phyloP scores from a whole-genome alignment of 2,113 vertebrate species.

The Trichomycterus rosablanca region DNA sequence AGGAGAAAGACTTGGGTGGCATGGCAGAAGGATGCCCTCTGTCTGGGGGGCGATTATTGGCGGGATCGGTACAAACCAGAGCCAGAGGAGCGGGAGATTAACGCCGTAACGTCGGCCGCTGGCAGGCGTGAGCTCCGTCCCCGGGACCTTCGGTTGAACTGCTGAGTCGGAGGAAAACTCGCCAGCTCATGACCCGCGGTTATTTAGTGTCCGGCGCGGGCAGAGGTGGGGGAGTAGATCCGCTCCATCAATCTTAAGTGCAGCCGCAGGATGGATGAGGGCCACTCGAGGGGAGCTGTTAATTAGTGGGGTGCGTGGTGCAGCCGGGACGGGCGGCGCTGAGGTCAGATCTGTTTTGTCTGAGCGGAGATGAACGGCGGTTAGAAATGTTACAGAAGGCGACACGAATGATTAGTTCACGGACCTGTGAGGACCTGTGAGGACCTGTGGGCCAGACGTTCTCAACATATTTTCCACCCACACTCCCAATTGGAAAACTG shows the following conservation, averaged over 20 bases:
- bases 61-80: neutral
- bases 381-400: too few species aligned
- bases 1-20: neutral
- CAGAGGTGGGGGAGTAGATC: slow-evolving; percentile 10
- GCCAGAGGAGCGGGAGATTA: slow-evolving; percentile 6
- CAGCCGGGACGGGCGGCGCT: too few species aligned
- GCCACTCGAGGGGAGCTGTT: slow-evolving; percentile 14
- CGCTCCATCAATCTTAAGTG: slow-evolving; percentile 22
- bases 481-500: too few species aligned
- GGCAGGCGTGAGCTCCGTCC: neutral
- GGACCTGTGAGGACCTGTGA: too few species aligned
- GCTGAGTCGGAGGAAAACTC: slow-evolving; percentile 14
- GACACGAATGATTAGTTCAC: too few species aligned
- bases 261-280: neutral
- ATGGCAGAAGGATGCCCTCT: slow-evolving; percentile 6
- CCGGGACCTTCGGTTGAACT: neutral
- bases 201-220: slow-evolving; percentile 18
- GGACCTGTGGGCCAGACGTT: too few species aligned
- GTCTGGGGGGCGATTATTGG: slow-evolving; percentile 3
- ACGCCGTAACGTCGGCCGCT: neutral
- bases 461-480: too few species aligned
- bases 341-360: neutral
- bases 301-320: neutral
- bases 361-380: too few species aligned
- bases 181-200: slow-evolving; percentile 13